phyloP scores from a whole-genome alignment of 2,797 vertebrate genomes.

The Diplodus sargus region DNA sequence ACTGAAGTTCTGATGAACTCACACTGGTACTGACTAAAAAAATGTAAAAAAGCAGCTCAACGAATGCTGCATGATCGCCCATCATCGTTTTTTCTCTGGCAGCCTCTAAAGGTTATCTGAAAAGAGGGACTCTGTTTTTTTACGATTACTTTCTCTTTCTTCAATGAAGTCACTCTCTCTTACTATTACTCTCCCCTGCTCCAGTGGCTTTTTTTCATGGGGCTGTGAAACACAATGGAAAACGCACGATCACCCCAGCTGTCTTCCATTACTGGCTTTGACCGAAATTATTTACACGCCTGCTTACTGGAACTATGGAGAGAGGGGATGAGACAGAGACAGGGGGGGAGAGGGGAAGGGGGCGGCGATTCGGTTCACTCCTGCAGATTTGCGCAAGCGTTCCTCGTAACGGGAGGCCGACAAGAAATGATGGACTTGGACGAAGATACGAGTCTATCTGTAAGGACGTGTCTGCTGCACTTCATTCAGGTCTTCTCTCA shows the following conservation, averaged over 20 bases:
- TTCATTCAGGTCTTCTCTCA: not conserved
- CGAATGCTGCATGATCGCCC: not conserved
- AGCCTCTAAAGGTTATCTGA: constrained; percentile 28
- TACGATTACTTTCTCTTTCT: constrained; percentile 53
- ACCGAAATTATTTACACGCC: constrained; percentile 81
- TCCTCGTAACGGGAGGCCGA: constrained; percentile 43
- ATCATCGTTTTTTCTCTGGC: not conserved
- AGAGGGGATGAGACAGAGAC: constrained; percentile 11
- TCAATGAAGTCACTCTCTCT: constrained; percentile 71
- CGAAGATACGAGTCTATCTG: constrained; percentile 27
- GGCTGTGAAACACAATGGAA: constrained; percentile 83
- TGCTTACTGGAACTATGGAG: constrained; percentile 81
- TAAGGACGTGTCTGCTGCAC: constrained; percentile 23
- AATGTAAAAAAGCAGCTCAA: constrained; percentile 2
- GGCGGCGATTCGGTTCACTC: constrained; percentile 52
- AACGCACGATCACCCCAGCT: constrained; percentile 83
- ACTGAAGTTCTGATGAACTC: constrained; percentile 6
- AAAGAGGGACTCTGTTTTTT: constrained; percentile 22
- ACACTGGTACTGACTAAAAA: not conserved
- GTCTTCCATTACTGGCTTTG: constrained; percentile 83
- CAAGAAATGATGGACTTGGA: constrained; percentile 40
- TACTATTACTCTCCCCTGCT: constrained; percentile 58
- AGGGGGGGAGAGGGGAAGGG: not conserved
- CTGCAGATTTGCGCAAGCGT: constrained; percentile 63
- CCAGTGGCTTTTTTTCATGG: constrained; percentile 45